These are phyloP conservation scores for Drosophila dunni DNA, from an alignment of 1,140 invertebrate species.

Conservation along the genomic window DNA sequence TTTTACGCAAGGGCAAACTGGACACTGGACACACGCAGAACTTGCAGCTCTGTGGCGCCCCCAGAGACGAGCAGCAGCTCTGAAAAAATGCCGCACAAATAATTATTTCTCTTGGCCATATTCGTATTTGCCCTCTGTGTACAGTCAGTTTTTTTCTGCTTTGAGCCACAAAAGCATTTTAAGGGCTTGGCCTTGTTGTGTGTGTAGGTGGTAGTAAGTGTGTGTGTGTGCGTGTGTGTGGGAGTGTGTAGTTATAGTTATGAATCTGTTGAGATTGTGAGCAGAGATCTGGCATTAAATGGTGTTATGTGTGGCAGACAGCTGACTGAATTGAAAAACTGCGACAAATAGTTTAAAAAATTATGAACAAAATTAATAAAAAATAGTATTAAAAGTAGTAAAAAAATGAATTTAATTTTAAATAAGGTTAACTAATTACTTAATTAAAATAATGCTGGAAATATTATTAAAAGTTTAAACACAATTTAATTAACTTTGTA, in stretches of 20 bases:
- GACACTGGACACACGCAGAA: constrained; percentile 41
- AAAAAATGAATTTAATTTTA: neutral
- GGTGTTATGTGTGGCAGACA: constrained; percentile 29
- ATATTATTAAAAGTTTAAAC: no score
- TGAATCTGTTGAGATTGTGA: constrained; percentile 29
- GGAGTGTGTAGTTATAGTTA: constrained; percentile 22
- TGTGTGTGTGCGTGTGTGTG: constrained; percentile 3
- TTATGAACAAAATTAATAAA: constrained; percentile 1
- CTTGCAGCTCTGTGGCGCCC: constrained; percentile 30
- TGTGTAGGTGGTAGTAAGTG: constrained; percentile 32
- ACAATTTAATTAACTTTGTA: no score
- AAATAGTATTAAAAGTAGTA: neutral
- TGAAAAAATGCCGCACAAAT: constrained; percentile 75
- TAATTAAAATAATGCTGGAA: no score
- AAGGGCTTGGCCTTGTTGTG: constrained; percentile 48
- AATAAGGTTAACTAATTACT: no score
- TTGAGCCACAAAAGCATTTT: constrained; percentile 17
- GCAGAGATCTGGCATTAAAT: constrained; percentile 27
- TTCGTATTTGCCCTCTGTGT: constrained; percentile 41
- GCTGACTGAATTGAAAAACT: constrained; percentile 22
- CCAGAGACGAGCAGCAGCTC: constrained; percentile 56
- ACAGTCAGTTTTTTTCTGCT: constrained; percentile 1
- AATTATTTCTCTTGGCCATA: constrained; percentile 79
- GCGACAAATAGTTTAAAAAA: neutral
- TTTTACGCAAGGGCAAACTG: constrained; percentile 56